Evolutionary conservation across 2,113 vertebrate species (phyloP), one percentile per base, ranked within the genome.

Genomic region (Dipodomys spectabilis): DNA sequence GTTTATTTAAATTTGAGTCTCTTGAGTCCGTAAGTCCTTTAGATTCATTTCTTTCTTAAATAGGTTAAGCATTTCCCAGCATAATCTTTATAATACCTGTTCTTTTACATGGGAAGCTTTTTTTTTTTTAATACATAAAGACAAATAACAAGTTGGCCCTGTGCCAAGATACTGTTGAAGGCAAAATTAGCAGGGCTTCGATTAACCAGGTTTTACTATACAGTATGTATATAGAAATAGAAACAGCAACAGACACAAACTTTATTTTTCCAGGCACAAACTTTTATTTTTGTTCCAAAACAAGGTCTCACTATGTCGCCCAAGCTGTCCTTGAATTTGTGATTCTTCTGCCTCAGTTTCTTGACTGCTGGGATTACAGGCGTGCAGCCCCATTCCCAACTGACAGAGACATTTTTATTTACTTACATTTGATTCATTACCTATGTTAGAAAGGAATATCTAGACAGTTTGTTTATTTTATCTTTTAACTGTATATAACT

Each of bases 41-140:
- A 95, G 92, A 90, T 88, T 93, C 72, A 77, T 94, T 95, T 96
- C 88, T 82, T 11, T 82, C 82, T 90, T 95, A 95, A 95, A 74
- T 93, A 93, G 88, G 75, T 73, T 96, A 94, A 90, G 62, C 85
- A 64, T 90, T 75, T 72, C 72, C 44, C 62, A 90, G 93, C 90
- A 77, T 45, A 65, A 71, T 79, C 92, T 87, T 94, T 92, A 91
- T 93, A 95, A 84, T 82, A 71, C 64, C 27, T 60, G 32, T 82
- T 94, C 62, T 93, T 95, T 95, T 82, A 92, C 74, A 60, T 7
- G 68, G 74, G 79, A 82, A 95, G 69, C 68, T 85, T 25, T 78
- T 78, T 93, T 78, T 93, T 79, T 65, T 86, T 86, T 35, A 7
- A 18, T 82, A 88, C 62, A 22, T 68, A 68, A 64, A 79, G 86